Percentiles rank a stretch among this genome's conserved stretches.
phyloP scores from a whole-genome alignment of 2,888 invertebrate species.

The Deroplatys truncata region DNA sequence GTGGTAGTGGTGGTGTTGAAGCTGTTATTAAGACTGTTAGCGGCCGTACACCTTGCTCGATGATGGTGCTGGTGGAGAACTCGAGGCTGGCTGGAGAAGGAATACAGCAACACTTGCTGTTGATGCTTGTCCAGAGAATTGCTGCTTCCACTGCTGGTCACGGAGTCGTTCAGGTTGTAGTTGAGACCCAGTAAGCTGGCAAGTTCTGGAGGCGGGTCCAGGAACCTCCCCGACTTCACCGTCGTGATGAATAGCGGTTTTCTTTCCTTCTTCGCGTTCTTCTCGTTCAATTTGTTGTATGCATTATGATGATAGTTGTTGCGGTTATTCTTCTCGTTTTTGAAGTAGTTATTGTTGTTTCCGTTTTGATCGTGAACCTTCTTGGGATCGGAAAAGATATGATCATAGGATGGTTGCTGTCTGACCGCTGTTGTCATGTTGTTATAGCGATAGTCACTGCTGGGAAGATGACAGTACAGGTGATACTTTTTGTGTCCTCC shows the following conservation, averaged over 20 bases:
- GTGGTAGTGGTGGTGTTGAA: neutral
- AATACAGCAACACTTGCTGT: constrained; percentile 36
- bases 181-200: constrained; percentile 60
- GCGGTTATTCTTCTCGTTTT: constrained; percentile 6
- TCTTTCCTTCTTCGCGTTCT: constrained; percentile 19
- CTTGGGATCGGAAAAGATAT: neutral
- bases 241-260: constrained; percentile 67
- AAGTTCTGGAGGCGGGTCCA: constrained; percentile 71
- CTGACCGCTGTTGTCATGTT: neutral
- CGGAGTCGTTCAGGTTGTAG: constrained; percentile 30
- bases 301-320: neutral
- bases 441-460: neutral
- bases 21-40: constrained; percentile 14
- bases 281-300: neutral
- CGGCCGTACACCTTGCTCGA: constrained; percentile 24
- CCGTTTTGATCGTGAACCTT: neutral
- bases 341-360: neutral
- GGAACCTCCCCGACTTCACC: constrained; percentile 72
- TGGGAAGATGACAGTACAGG: constrained; percentile 2
- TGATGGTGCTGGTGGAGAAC: constrained; percentile 35
- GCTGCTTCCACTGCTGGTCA: constrained; percentile 42
- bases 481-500: constrained; percentile 8
- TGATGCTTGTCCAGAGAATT: constrained; percentile 35
- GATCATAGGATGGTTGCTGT: neutral
- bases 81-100: constrained; percentile 39